A percentile compares a stretch with the other conserved stretches of the same genome.
phyloP scores from a whole-genome alignment of 1,140 invertebrate genomes.

The Lysiphlebus fabarum region DNA sequence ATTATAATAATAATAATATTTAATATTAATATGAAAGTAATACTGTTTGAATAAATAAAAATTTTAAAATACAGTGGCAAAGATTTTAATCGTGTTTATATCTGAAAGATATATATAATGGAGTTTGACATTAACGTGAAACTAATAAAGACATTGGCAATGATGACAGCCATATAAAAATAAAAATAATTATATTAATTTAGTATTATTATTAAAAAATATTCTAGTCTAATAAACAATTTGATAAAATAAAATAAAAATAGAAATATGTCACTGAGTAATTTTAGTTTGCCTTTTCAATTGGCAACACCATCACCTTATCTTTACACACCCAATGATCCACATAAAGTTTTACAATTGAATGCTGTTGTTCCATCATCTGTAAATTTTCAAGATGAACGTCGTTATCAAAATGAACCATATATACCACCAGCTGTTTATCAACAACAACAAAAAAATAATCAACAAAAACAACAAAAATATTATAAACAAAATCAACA shows the following conservation, averaged over 20 bases:
- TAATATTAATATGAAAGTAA: not conserved
- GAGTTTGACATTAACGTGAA: constrained; percentile 13
- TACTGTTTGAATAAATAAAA: not conserved
- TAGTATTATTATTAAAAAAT: constrained; percentile 21
- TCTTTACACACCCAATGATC: constrained; percentile 33
- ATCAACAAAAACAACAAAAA: constrained; percentile 20
- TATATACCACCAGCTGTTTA: constrained; percentile 35
- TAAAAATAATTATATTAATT: not conserved
- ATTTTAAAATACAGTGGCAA: constrained; percentile 5
- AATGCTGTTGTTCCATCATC: constrained; percentile 38
- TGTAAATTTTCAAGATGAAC: constrained; percentile 32
- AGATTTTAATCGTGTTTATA: constrained; percentile 3
- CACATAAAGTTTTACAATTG: constrained; percentile 38
- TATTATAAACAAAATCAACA: not conserved
- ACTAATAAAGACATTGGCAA: constrained; percentile 1
- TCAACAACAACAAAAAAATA: constrained; percentile 32
- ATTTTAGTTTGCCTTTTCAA: constrained; percentile 47
- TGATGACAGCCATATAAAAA: not conserved
- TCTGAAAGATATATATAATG: constrained; percentile 1
- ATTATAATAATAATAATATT: not conserved
- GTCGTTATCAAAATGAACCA: constrained; percentile 38
- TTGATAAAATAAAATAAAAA: no score
- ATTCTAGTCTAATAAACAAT: constrained; percentile 15
- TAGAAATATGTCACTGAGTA: constrained; percentile 42
- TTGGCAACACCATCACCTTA: constrained; percentile 41